Base-by-base conservation (phyloP, 2,888 invertebrate genomes). In the Bimastos eiseni region DNA sequence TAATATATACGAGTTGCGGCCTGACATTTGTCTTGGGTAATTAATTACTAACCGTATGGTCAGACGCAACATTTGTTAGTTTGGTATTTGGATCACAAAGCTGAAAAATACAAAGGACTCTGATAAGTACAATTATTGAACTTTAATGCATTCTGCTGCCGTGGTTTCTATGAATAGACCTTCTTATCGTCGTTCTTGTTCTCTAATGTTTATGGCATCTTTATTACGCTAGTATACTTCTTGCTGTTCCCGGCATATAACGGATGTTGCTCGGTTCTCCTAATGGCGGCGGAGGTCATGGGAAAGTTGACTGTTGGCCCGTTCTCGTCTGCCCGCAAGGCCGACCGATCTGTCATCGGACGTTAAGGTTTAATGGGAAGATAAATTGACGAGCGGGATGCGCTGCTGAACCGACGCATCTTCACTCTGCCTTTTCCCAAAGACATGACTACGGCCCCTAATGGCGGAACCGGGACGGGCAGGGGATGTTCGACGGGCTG, bases 311-410 rank as follows among this genome's bases (percentile, higher is more conserved):
- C 86, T 24, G 86, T 86, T 37, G 86, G 86, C 34, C 70, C 70
- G 30, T 11, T 70, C 37, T 8, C 86, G 86, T 37, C 86, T 36
- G 37, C 86, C 86, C 17, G 34, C 36, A 19, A 86, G 21, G 86
- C 86, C 34, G 24, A 86, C 15, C 34, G 86, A 37, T 86, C 86
- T 86, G 34, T 86, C 86, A 8, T 3, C 86, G 86, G 24, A 36
- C 86, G 86, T 37, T 34, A 36, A 36, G 86, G 86, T 86, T 34
- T 86, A 86, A 86, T 86, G 86, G 86, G 86, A 86, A 86, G 86
- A 86, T 37, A 37, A 37, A 86, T 86, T 37, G 86, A 86, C 34
- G 86, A 70, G n/a, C 70, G 70, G 30, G 70, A 30, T 70, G 70
- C 5, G n/a, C 21, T 30, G 86, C 37, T 86, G 86, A 86, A 15